Evolutionary conservation across 2,888 invertebrate species (phyloP).

Genomic region (Trissolcus brochymenae): DNA sequence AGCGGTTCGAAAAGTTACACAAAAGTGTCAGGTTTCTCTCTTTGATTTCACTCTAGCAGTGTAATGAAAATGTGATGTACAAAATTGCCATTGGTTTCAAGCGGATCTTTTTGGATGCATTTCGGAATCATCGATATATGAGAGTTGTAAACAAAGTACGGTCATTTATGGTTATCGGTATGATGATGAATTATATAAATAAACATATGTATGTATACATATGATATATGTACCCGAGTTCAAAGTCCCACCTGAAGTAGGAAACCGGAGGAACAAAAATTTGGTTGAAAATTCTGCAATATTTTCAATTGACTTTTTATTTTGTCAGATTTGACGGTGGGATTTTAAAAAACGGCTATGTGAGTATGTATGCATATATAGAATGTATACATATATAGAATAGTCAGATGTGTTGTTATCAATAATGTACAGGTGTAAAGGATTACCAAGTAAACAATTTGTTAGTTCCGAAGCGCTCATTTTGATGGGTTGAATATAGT

Average conservation of each 20-base stretch:
- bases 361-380: constrained; percentile 22
- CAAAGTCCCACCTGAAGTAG: not conserved
- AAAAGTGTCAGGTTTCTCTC: not conserved
- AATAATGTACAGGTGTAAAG: constrained; percentile 60
- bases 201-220: constrained; percentile 33
- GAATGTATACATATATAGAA: constrained; percentile 45
- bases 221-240: constrained; percentile 13
- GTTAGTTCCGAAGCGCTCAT: constrained; percentile 47
- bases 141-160: constrained; percentile 24
- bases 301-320: too few species aligned
- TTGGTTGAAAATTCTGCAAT: not conserved
- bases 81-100: constrained; percentile 27
- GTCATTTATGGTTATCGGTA: not conserved
- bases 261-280: not conserved
- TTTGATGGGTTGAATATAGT: constrained; percentile 48
- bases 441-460: constrained; percentile 35
- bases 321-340: too few species aligned
- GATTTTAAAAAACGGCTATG: not conserved
- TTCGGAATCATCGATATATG: constrained; percentile 31
- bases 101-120: constrained; percentile 23
- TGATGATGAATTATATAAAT: constrained; percentile 30
- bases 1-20: not conserved
- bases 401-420: constrained; percentile 57
- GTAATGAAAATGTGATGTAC: constrained; percentile 42
- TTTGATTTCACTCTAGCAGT: constrained; percentile 7